Evolutionary conservation across 2,888 invertebrate genomes (phyloP).

Genomic region (Plebejus melissa): DNA sequence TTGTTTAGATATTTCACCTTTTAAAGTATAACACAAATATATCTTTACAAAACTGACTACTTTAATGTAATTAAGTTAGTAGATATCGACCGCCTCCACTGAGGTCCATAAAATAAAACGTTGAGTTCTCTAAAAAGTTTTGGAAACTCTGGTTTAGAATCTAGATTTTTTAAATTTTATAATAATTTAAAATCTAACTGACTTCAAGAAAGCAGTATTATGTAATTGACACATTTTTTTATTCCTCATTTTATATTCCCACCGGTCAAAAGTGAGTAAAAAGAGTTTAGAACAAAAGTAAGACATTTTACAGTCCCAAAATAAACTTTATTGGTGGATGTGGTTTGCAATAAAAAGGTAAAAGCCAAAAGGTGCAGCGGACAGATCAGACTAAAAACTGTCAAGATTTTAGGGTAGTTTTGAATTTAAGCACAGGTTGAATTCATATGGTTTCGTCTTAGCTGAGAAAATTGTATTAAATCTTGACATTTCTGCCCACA

Average conservation of each 20-base stretch:
- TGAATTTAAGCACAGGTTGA: not conserved
- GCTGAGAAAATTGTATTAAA: not conserved
- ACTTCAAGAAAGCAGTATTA: constrained; percentile 35
- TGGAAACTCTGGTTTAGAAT: too few relatives aligned
- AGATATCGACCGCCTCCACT: too few relatives aligned
- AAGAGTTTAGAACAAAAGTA: too few relatives aligned
- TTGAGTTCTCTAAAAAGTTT: too few relatives aligned
- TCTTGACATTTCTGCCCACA: too few relatives aligned
- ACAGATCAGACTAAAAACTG: not conserved
- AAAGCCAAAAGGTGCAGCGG: constrained; percentile 3
- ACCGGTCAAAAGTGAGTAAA: constrained; percentile 57
- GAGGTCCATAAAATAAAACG: too few relatives aligned
- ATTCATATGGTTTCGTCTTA: not conserved
- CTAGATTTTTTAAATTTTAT: too few relatives aligned
- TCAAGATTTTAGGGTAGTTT: not conserved
- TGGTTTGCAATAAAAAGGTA: constrained; percentile 44
- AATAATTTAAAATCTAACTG: too few relatives aligned
- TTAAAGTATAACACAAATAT: too few relatives aligned
- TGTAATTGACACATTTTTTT: constrained; percentile 30
- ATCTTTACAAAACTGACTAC: too few relatives aligned
- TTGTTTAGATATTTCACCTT: too few relatives aligned
- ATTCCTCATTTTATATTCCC: constrained; percentile 43
- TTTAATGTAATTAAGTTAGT: too few relatives aligned
- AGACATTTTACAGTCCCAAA: constrained; percentile 55
- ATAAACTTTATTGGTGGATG: constrained; percentile 66